Percentiles rank a stretch among this genome's conserved stretches.
Conservation (phyloP, 1,140 invertebrate genomes). For the Neodiprion pinetum region DNA sequence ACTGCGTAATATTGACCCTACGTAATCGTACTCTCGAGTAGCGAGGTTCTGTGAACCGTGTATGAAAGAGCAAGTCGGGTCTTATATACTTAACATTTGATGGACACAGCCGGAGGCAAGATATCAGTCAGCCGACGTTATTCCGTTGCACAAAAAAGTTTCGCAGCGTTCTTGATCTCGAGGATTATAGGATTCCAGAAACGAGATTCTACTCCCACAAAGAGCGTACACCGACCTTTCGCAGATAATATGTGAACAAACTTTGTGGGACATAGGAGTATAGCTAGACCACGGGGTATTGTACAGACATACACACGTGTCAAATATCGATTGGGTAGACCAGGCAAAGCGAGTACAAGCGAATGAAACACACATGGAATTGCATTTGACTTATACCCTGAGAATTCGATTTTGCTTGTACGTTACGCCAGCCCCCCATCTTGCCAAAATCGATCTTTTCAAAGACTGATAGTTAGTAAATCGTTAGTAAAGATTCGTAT, state of each 20-base stretch:
- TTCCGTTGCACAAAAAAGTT: conserved; percentile 2
- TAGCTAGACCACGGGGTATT: background rate
- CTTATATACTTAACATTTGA: background rate
- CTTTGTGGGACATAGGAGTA: background rate
- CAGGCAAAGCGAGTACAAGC: too few species aligned
- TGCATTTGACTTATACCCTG: too few species aligned
- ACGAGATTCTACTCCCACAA: conserved; percentile 8
- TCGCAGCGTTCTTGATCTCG: conserved; percentile 3
- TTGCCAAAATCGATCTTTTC: too few species aligned
- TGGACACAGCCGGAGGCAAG: conserved; percentile 1
- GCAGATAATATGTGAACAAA: conserved; percentile 12
- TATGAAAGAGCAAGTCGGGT: background rate
- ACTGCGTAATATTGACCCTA: background rate
- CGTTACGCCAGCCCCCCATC: too few species aligned
- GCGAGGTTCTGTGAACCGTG: background rate
- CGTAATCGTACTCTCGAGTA: background rate
- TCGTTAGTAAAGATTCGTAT: too few species aligned
- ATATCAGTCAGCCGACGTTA: conserved; percentile 2
- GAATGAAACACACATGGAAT: too few species aligned
- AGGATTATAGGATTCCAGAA: conserved; percentile 8
- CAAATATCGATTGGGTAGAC: too few species aligned
- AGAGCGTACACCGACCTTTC: conserved; percentile 4
- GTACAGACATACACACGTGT: too few species aligned
- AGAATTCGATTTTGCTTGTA: too few species aligned
- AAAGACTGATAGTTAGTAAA: too few species aligned